Conservation (phyloP, 2,797 vertebrate genomes). For the Mallotus villosus region DNA sequence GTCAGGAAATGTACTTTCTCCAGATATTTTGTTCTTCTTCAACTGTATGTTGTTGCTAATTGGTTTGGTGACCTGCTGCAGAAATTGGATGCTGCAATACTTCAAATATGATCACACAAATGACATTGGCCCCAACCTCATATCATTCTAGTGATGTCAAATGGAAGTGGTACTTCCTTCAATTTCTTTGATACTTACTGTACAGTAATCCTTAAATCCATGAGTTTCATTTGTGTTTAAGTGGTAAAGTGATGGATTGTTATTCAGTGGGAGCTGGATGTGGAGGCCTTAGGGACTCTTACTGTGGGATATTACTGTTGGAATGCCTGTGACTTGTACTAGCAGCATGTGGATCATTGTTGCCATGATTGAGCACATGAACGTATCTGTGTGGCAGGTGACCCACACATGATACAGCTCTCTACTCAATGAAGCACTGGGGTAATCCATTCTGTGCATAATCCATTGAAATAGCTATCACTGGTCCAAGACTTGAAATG, state of each 20-base stretch:
- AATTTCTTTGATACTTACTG: background rate
- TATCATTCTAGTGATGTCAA: too few relatives aligned
- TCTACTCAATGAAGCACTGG: conserved; percentile 37
- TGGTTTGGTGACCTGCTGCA: background rate
- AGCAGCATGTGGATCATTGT: conserved; percentile 39
- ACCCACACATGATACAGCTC: conserved; percentile 38
- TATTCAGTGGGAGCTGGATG: conserved; percentile 39
- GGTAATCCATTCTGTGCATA: conserved; percentile 45
- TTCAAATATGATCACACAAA: background rate
- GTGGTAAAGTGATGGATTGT: conserved; percentile 5
- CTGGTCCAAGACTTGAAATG: conserved; percentile 40
- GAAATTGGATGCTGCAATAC: background rate
- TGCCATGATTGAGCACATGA: conserved; percentile 56
- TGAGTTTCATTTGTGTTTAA: conserved; percentile 26
- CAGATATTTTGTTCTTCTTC: background rate
- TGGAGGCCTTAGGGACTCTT: conserved; percentile 49
- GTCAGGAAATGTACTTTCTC: background rate
- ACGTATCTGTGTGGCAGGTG: conserved; percentile 56
- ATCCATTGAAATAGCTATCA: conserved; percentile 52
- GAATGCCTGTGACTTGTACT: conserved; percentile 46
- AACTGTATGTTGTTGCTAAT: background rate
- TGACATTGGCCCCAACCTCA: too few relatives aligned
- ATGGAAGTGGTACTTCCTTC: background rate
- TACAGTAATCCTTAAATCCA: conserved; percentile 32
- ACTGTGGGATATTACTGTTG: conserved; percentile 58